Percentiles rank a stretch among this genome's conserved stretches.
phyloP scores from a whole-genome alignment of 2,797 vertebrate species.

The Xyrichtys novacula region DNA sequence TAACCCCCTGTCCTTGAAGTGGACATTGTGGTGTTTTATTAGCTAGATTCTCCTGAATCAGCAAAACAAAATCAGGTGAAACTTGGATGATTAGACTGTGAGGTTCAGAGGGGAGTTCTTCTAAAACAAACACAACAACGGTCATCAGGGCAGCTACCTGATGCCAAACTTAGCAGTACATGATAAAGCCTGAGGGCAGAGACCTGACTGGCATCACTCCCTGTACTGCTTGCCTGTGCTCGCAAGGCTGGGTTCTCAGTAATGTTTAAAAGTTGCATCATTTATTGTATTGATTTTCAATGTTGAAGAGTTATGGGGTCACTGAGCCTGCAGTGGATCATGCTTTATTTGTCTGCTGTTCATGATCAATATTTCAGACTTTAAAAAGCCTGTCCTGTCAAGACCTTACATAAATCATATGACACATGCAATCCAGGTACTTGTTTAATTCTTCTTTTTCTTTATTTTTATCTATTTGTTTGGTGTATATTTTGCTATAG shows the following conservation, averaged over 20 bases:
- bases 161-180: slow-evolving; percentile 31
- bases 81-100: background rate
- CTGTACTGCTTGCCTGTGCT: slow-evolving; percentile 15
- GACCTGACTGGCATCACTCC: slow-evolving; percentile 46
- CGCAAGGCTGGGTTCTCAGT: slow-evolving; percentile 39
- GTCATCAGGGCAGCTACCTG: slow-evolving; percentile 9
- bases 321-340: background rate
- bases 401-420: background rate
- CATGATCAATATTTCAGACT: background rate
- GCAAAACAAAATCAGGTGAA: background rate
- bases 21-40: background rate
- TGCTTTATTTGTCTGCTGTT: background rate
- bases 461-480: background rate
- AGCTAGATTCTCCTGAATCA: background rate
- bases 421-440: background rate
- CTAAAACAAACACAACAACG: slow-evolving; percentile 35
- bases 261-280: slow-evolving; percentile 38
- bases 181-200: slow-evolving; percentile 36
- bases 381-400: background rate
- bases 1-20: slow-evolving; percentile 6
- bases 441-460: background rate
- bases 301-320: background rate
- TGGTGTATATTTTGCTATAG: background rate
- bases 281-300: slow-evolving; percentile 28
- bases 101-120: slow-evolving; percentile 22